phyloP scores from a whole-genome alignment of 2,113 vertebrate genomes.

The Dendrocopos noguchii region DNA sequence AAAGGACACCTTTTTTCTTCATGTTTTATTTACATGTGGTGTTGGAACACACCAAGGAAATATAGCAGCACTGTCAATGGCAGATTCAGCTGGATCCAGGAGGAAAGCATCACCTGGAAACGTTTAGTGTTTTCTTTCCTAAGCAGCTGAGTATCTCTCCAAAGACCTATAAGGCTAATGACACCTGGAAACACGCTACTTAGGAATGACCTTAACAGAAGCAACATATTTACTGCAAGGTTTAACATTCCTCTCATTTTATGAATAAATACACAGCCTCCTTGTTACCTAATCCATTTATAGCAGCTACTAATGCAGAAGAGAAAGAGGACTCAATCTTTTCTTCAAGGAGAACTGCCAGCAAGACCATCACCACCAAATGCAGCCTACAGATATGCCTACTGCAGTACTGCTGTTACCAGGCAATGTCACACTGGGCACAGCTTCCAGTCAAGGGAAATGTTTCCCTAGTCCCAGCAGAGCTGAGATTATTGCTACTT shows the following conservation, averaged over 20 bases:
- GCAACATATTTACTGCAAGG: not conserved
- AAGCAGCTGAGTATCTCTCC: not conserved
- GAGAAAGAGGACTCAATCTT: not conserved
- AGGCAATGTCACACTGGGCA: not conserved
- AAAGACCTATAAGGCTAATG: not conserved
- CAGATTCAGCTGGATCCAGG: not conserved
- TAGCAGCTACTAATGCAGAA: not conserved
- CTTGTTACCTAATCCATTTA: not conserved
- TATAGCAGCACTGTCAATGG: not conserved
- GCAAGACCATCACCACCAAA: not conserved
- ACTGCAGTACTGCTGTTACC: not conserved
- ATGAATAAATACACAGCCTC: not conserved
- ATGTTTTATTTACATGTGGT: slow-evolving; percentile 28
- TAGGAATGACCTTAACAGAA: not conserved
- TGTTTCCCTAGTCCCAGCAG: not conserved
- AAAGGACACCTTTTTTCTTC: slow-evolving; percentile 35
- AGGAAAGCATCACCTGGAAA: slow-evolving; percentile 26
- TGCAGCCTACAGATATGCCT: not conserved
- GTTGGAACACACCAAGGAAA: slow-evolving; percentile 42
- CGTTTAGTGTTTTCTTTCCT: not conserved
- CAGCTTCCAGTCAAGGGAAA: not conserved
- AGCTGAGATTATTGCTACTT: not conserved
- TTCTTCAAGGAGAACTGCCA: not conserved
- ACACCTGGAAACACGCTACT: not conserved
- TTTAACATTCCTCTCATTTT: not conserved